phyloP scores from a whole-genome alignment of 2,113 vertebrate species.

The Rhinolophus ferrumequinum region DNA sequence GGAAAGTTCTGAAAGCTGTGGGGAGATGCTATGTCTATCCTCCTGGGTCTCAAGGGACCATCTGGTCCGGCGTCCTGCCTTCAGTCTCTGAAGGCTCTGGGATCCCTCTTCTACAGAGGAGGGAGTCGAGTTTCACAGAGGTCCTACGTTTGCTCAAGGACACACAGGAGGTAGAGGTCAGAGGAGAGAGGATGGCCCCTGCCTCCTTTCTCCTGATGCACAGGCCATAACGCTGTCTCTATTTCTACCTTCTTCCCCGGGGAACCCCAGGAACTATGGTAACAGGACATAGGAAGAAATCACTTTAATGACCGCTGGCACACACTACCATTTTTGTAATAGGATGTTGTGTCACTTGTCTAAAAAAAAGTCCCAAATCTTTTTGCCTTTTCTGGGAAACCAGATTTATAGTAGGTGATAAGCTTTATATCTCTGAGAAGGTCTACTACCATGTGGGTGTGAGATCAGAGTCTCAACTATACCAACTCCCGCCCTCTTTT shows the following conservation, averaged over 20 bases:
- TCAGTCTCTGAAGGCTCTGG: accelerated
- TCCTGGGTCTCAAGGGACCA: background rate
- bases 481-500: accelerated
- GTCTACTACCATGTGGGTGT: background rate
- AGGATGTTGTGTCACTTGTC: background rate
- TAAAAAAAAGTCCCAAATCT: background rate
- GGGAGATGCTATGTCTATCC: accelerated
- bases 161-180: accelerated
- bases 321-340: accelerated
- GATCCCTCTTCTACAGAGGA: background rate
- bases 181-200: background rate
- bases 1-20: background rate
- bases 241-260: accelerated
- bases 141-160: background rate
- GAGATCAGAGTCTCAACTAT: accelerated
- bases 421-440: background rate
- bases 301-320: no score
- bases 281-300: no score
- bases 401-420: background rate
- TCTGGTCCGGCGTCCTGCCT: no score
- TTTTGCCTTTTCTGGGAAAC: background rate
- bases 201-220: accelerated
- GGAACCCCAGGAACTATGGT: accelerated
- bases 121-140: accelerated
- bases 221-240: accelerated